Evolutionary conservation across 1,140 invertebrate genomes (phyloP), one percentile per base, ranked within the genome.

Genomic region (Macrocentrus cingulum): DNA sequence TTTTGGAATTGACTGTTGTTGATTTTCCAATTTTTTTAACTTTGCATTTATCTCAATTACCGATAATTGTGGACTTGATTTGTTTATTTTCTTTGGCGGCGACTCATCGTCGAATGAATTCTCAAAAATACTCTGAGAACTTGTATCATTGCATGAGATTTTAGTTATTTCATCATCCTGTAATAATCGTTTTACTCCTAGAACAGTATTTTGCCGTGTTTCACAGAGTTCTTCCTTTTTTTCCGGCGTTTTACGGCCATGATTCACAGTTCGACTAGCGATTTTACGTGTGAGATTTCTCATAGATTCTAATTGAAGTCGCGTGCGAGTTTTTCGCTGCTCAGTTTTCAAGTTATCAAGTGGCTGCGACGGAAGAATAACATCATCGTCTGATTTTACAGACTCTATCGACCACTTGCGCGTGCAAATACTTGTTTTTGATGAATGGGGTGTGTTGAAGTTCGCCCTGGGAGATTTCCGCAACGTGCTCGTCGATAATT

Each of bases 341-440:
- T 7, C 19, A 8, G 16, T 64, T 7, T 16, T 19, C 6, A 42
- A 22, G 25, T 52, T n/a, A 8, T 66, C 60, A 18, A 60, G 9
- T 49, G 15, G 45, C 29, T 68, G 66, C 1, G 71, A 67, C 20
- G 41, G 39, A 4, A 54, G 15, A 22, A 71, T 42, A 8, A 70
- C 49, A 15, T 74, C 69, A 2, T 76, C 73, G 9, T 74, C 74
- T 0, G 73, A 73, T 52, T 68, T 68, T 8, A 67, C 70, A 0
- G 66, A 72, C 20, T 64, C 66, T 15, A 60, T 22, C 1, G 71
- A 66, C 19, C 46, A 32, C 46, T 32, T 61, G 0, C 59, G 53
- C 20, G 48, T 59, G 1, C 57, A n/a, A n/a, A n/a, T n/a, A n/a
- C n/a, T n/a, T n/a, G n/a, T n/a, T n/a, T n/a, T n/a, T n/a, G n/a